Percentiles rank a stretch among this genome's conserved stretches.
Conservation (phyloP, 23 tunicate genomes). For the Ascidia mentula region DNA sequence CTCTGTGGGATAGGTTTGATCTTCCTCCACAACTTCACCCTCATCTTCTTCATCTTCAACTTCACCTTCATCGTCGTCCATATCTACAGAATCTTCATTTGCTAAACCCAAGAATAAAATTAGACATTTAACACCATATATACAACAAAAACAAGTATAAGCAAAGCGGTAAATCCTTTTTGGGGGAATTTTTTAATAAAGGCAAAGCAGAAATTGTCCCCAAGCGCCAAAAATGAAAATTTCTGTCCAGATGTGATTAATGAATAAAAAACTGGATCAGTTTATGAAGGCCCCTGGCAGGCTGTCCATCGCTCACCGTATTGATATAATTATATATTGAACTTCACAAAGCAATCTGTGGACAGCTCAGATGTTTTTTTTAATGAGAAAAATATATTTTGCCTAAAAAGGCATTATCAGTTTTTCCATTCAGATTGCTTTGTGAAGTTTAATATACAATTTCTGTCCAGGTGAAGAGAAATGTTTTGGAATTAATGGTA, state of each 20-base stretch:
- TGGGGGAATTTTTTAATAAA: too few species aligned
- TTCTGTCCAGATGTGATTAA: neutral
- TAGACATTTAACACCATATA: neutral
- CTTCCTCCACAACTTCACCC: constrained; percentile 53
- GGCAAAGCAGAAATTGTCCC: neutral
- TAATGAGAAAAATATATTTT: too few species aligned
- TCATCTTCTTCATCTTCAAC: constrained; percentile 58
- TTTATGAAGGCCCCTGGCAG: too few species aligned
- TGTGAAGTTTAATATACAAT: neutral
- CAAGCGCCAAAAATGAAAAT: neutral
- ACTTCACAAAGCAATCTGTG: too few species aligned
- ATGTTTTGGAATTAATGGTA: too few species aligned
- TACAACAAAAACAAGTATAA: neutral
- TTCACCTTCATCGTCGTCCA: constrained; percentile 51
- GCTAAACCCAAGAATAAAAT: constrained; percentile 1
- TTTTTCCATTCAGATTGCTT: neutral
- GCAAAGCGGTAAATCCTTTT: neutral
- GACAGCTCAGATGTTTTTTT: too few species aligned
- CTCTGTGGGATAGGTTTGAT: neutral
- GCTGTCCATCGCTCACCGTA: too few species aligned
- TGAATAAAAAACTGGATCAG: too few species aligned
- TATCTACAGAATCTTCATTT: constrained; percentile 57
- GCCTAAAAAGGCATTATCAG: too few species aligned
- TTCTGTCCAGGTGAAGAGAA: too few species aligned
- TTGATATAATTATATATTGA: too few species aligned